Evolutionary conservation across 2,888 invertebrate species (phyloP), one percentile per base, ranked within the genome.

Genomic region (Phyto melanocephala): DNA sequence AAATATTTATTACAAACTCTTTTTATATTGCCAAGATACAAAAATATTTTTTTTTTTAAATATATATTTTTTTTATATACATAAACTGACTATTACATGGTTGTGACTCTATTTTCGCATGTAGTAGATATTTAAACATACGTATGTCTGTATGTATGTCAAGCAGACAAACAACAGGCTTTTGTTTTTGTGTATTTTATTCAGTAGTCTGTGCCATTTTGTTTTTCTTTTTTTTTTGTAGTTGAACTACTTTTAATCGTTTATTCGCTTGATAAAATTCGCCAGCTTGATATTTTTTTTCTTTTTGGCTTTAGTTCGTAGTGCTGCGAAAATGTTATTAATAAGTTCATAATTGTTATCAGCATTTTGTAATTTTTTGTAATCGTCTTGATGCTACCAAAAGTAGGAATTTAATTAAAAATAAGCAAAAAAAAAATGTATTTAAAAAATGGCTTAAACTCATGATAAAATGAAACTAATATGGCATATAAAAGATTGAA

Each of bases 321-420:
- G 15, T 40, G 22, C 24, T 67, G 24, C 13, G 2, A 54, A 56
- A 81, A 40, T 78, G 35, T 74, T 78, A 71, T 79, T 82, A 82
- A 82, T 71, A 82, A 71, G 42, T 13, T 37, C 60, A 62, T 79
- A 82, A 79, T 79, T 82, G 82, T 82, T 79, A 82, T 82, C 82
- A 52, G 47, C 10, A 28, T 28, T 47, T 65, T 60, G 67, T 70
- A 47, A 65, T 62, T 75, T 79, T 65, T 75, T 37, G 11, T 60
- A 82, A 82, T 82, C 65, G 75, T 58, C 56, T 24, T 42, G 35
- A 40, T 50, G 62, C 35, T 60, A 22, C 45, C 74, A 74, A 68
- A 37, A 4, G 10, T 28, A 24, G 60, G 10, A 71, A 62, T 74
- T 80, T 80, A 74, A 74, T 74, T 74, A 80, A 80, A 80, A 62